phyloP scores from a whole-genome alignment of 1,140 invertebrate genomes.

The Tribolium castaneum region DNA sequence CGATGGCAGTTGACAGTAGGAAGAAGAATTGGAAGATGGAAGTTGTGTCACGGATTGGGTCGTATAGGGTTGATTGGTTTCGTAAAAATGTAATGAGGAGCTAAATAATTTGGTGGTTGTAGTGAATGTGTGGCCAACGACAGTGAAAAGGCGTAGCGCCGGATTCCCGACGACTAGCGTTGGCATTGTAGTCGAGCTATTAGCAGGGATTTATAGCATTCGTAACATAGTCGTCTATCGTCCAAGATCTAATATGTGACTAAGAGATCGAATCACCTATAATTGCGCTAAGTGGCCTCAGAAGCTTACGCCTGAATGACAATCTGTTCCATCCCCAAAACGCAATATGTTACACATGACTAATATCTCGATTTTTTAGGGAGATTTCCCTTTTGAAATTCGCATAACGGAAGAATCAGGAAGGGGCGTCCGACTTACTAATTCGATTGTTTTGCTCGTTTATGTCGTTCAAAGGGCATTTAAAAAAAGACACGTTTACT shows the following conservation, averaged over 20 bases:
- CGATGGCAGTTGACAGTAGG: background rate
- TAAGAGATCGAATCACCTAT: conserved; percentile 7
- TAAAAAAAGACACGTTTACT: conserved; percentile 42
- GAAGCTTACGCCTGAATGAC: background rate
- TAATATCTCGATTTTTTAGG: conserved; percentile 40
- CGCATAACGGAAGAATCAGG: conserved; percentile 28
- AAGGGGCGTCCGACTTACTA: conserved; percentile 37
- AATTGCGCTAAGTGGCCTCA: background rate
- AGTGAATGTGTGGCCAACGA: conserved; percentile 48
- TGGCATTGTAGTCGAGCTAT: conserved; percentile 61
- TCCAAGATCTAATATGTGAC: conserved; percentile 32
- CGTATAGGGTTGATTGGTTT: conserved; percentile 3
- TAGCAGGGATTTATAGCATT: conserved; percentile 61
- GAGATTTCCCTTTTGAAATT: conserved; percentile 38
- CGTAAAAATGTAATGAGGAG: conserved; percentile 30
- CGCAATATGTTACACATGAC: conserved; percentile 39
- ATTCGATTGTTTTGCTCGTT: conserved; percentile 32
- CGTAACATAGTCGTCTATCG: conserved; percentile 51
- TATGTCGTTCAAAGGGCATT: conserved; percentile 38
- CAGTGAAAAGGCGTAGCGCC: conserved; percentile 61
- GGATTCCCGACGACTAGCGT: conserved; percentile 57
- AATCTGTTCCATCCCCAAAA: conserved; percentile 15
- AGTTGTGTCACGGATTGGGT: background rate
- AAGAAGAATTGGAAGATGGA: background rate
- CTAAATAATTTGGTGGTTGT: conserved; percentile 40